These are phyloP conservation scores for Helicoverpa assulta DNA, from an alignment of 2,888 invertebrate genomes.

Conservation along the genomic window DNA sequence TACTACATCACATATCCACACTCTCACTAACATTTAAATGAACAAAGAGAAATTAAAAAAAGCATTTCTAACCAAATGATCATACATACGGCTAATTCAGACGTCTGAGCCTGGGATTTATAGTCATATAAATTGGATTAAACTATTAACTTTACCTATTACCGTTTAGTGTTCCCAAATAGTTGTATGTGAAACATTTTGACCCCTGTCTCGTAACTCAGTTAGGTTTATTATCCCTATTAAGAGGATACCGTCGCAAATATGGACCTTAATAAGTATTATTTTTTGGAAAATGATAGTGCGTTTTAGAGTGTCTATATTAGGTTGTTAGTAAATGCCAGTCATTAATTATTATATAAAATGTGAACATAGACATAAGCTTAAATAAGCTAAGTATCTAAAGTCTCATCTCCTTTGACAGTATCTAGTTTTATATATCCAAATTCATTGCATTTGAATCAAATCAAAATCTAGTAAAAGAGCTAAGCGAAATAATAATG, in stretches of 20 bases:
- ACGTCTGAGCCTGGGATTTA: slow-evolving; percentile 65
- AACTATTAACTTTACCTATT: slow-evolving; percentile 61
- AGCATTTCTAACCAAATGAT: slow-evolving; percentile 26
- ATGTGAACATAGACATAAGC: background rate
- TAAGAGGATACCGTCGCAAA: slow-evolving; percentile 37
- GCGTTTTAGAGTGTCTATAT: background rate
- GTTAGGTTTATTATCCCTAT: slow-evolving; percentile 42
- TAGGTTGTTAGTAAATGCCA: background rate
- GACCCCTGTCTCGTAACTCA: slow-evolving; percentile 48
- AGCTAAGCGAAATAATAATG: background rate
- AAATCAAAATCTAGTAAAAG: background rate
- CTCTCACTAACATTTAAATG: background rate
- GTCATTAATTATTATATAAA: background rate
- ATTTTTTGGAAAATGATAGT: background rate
- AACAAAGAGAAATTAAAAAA: background rate
- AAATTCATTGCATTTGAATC: background rate
- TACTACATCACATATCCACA: too few relatives aligned
- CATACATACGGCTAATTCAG: slow-evolving; percentile 49
- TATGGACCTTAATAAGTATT: slow-evolving; percentile 16
- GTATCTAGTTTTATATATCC: background rate
- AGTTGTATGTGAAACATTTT: slow-evolving; percentile 51
- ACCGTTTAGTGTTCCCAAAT: slow-evolving; percentile 48
- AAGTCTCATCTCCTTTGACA: too few relatives aligned
- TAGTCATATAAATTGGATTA: slow-evolving; percentile 62
- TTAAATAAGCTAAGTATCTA: background rate